These are phyloP conservation scores for Cosmia trapezina DNA, from an alignment of 2,888 invertebrate genomes.

Conservation along the genomic window DNA sequence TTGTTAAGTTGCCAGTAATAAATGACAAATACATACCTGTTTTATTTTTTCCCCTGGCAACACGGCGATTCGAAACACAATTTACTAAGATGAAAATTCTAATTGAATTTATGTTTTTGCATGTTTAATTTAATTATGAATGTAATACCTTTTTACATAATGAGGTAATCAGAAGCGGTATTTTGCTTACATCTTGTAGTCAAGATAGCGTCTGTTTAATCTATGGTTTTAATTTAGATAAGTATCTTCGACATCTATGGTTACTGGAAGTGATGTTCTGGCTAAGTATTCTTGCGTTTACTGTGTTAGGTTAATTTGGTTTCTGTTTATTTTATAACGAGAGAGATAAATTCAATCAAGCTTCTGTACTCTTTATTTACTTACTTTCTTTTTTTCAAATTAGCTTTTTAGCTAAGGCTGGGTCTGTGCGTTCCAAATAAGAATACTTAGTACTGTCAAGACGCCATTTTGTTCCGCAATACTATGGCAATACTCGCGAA, in stretches of 20 bases:
- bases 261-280: constrained; percentile 13
- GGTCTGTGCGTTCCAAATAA: too few species aligned
- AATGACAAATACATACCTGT: constrained; percentile 26
- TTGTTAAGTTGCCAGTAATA: constrained; percentile 33
- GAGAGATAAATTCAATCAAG: neutral
- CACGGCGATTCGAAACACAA: constrained; percentile 22
- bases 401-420: neutral
- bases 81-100: constrained; percentile 54
- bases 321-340: neutral
- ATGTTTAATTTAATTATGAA: constrained; percentile 44
- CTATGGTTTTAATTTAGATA: constrained; percentile 60
- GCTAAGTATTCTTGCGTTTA: constrained; percentile 4
- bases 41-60: constrained; percentile 51
- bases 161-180: constrained; percentile 36
- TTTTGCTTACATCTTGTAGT: constrained; percentile 35
- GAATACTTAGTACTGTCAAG: too few species aligned
- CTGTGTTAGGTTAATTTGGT: neutral
- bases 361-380: too few species aligned
- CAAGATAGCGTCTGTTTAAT: constrained; percentile 51
- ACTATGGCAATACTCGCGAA: too few species aligned
- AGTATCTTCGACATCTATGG: constrained; percentile 34
- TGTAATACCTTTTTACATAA: constrained; percentile 49
- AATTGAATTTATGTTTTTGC: constrained; percentile 63
- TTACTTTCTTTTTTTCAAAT: neutral
- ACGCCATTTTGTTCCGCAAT: too few species aligned